Percentiles rank a stretch among this genome's conserved stretches.
phyloP scores from a whole-genome alignment of 1,140 invertebrate genomes.

The Stegodyphus dumicola region DNA sequence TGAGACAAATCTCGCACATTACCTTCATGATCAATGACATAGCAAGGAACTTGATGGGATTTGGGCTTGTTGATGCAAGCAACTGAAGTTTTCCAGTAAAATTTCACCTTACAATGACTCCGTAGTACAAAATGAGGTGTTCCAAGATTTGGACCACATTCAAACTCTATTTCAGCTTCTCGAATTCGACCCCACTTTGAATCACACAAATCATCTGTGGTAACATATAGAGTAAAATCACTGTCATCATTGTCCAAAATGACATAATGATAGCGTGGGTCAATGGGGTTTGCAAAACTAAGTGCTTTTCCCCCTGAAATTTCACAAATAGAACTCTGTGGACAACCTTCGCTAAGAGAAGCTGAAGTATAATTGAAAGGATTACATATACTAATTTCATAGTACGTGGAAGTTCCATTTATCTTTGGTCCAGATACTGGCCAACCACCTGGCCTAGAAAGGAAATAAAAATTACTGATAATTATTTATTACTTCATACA shows the following conservation, averaged over 20 bases:
- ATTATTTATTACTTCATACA: too few relatives aligned
- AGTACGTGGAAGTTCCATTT: conserved; percentile 9
- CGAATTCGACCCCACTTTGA: neutral
- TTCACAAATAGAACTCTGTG: conserved; percentile 34
- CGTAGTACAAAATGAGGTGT: conserved; percentile 27
- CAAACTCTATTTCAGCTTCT: conserved; percentile 25
- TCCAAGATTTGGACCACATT: conserved; percentile 32
- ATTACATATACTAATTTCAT: conserved; percentile 17
- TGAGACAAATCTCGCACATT: conserved; percentile 50
- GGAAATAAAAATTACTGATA: neutral
- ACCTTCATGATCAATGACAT: conserved; percentile 57
- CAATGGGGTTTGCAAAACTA: conserved; percentile 26
- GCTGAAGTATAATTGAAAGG: neutral
- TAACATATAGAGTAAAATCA: conserved; percentile 29
- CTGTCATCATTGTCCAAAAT: neutral
- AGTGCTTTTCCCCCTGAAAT: conserved; percentile 8
- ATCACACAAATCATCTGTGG: conserved; percentile 12
- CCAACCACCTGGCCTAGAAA: conserved; percentile 31
- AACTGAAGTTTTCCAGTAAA: conserved; percentile 59
- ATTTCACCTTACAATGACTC: conserved; percentile 35
- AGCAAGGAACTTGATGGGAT: conserved; percentile 54
- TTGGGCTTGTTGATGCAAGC: conserved; percentile 29
- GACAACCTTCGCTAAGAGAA: neutral
- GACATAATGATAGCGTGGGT: neutral
- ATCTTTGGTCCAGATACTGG: conserved; percentile 14